Conservation (phyloP, 2,888 invertebrate genomes). For the Apotomis turbidana region DNA sequence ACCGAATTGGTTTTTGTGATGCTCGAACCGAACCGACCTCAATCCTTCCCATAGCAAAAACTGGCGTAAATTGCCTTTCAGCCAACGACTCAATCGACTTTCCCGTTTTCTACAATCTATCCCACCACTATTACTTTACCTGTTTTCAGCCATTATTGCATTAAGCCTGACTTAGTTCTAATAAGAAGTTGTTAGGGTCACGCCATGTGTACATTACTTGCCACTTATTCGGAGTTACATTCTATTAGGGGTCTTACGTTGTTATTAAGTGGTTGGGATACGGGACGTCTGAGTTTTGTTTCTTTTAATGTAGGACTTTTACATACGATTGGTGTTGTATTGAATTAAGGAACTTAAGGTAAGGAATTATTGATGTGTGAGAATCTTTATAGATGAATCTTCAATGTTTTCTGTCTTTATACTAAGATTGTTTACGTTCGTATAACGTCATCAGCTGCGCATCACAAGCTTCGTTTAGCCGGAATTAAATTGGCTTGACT, state of each 20-base stretch:
- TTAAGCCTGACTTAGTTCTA: conserved; percentile 10
- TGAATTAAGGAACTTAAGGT: background rate
- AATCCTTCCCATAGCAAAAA: background rate
- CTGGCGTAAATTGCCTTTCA: background rate
- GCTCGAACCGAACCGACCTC: background rate
- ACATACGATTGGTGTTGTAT: background rate
- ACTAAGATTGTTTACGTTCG: too few relatives aligned
- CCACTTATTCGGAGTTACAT: conserved; percentile 17
- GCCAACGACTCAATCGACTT: conserved; percentile 2
- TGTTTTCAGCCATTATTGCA: background rate
- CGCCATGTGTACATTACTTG: conserved; percentile 27
- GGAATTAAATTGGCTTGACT: too few relatives aligned
- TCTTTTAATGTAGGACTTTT: conserved; percentile 5
- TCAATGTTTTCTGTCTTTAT: background rate
- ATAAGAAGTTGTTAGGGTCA: conserved; percentile 23
- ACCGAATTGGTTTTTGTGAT: background rate
- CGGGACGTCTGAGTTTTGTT: background rate
- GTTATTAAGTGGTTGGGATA: background rate
- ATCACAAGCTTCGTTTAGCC: too few relatives aligned
- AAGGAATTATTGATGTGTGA: too few relatives aligned
- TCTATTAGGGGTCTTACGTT: conserved; percentile 20
- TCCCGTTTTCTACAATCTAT: conserved; percentile 9
- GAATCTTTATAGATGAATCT: too few relatives aligned
- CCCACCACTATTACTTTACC: conserved; percentile 6
- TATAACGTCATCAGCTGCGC: too few relatives aligned